Percentiles rank a stretch among this genome's conserved stretches.
Evolutionary conservation across 2,797 vertebrate species (phyloP).

Genomic region (Chaenodraco wilsoni): DNA sequence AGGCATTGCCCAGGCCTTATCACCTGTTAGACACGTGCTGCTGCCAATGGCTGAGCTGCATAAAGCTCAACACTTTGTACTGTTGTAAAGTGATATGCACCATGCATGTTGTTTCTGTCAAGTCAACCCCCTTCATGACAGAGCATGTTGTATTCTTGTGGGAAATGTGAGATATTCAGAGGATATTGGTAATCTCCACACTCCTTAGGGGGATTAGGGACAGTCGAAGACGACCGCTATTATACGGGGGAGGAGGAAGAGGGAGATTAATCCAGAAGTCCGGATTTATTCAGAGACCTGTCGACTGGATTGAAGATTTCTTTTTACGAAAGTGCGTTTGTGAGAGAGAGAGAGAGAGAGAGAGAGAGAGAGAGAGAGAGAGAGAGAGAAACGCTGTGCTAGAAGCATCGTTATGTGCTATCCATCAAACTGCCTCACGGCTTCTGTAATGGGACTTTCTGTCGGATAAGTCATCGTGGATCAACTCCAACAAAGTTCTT

Average conservation of each 20-base stretch:
- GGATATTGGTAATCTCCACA: slow-evolving; percentile 73
- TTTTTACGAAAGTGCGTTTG: slow-evolving; percentile 24
- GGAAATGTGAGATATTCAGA: slow-evolving; percentile 66
- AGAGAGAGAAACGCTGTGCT: not conserved
- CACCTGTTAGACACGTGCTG: not conserved
- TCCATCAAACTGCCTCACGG: slow-evolving; percentile 7
- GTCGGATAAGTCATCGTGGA: not conserved
- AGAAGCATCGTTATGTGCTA: slow-evolving; percentile 8
- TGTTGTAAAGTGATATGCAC: not conserved
- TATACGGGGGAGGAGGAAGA: slow-evolving; percentile 39
- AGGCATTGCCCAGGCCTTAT: not conserved
- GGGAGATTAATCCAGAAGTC: slow-evolving; percentile 65
- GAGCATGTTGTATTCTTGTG: slow-evolving; percentile 44
- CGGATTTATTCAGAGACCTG: slow-evolving; percentile 68
- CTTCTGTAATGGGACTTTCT: slow-evolving; percentile 3
- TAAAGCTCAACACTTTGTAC: not conserved
- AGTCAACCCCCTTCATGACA: slow-evolving; percentile 20
- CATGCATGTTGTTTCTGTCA: not conserved
- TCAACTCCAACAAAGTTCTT: not conserved
- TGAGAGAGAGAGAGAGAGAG: not conserved
- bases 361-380: not conserved
- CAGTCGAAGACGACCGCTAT: slow-evolving; percentile 73
- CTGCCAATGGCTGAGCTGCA: not conserved
- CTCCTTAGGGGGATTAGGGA: slow-evolving; percentile 75
- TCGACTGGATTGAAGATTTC: slow-evolving; percentile 38